Evolutionary conservation across 2,113 vertebrate species (phyloP), one percentile per base, ranked within the genome.

Genomic region (Nothocercus nigrocapillus): DNA sequence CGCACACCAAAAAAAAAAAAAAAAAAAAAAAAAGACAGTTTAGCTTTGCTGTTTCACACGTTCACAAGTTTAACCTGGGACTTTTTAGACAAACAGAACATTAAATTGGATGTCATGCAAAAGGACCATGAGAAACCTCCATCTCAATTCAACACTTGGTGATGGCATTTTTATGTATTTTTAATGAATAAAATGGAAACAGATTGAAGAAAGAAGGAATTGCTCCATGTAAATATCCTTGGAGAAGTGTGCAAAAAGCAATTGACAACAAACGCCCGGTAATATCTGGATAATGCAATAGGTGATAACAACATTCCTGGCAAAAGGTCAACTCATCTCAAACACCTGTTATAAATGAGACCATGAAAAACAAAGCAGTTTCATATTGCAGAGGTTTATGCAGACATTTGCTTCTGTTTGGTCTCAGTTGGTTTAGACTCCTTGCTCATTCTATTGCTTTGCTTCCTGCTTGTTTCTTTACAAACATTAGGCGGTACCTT

Each of bases 251-350:
- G 72, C 21, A 68, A 91, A 91, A 64, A 38, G 5, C 20, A 80
- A 83, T 42, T 27, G 51, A 77, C 59, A 87, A 28, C 42, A 87
- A 94, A 70, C 45, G 44, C 10, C 22, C 82, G 38, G 51, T 88
- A 80, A 90, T 93, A 94, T 51, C 44, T 88, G 67, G 61, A 34
- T 77, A 96, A 88, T 56, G 53, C 40, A 63, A 62, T 15, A 93
- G 86, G 84, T 83, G 89, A 89, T 79, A 85, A 90, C 89, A 63
- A 92, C 81, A 81, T 75, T 89, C 66, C 76, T 91, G 85, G 93
- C 59, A 88, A 82, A 93, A 92, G 59, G 82, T 95, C 93, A 95
- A 82, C 59, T 93, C 75, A 40, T 87, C 87, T 80, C 87, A 70
- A 91, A 83, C 85, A 95, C 83, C 94, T 95, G 95, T 59, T 91